phyloP scores from a whole-genome alignment of 1,140 invertebrate genomes.

The Trissolcus basalis region DNA sequence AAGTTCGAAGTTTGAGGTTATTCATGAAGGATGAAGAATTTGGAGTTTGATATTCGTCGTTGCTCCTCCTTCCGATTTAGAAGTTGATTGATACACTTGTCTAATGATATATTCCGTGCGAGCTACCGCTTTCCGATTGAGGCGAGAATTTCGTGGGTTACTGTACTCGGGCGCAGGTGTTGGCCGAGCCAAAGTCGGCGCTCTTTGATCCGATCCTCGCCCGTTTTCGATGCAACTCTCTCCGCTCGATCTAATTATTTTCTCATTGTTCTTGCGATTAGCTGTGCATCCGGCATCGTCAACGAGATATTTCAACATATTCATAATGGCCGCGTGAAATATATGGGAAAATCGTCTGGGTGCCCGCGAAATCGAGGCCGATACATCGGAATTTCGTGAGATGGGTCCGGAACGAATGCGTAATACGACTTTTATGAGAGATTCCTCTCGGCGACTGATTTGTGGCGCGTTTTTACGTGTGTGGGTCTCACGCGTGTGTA shows the following conservation, averaged over 20 bases:
- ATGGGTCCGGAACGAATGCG: slow-evolving; percentile 73
- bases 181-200: slow-evolving; percentile 25
- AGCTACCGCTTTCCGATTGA: slow-evolving; percentile 40
- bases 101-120: slow-evolving; percentile 33
- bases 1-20: too few relatives aligned
- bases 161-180: slow-evolving; percentile 48
- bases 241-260: slow-evolving; percentile 41
- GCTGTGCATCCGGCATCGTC: slow-evolving; percentile 23
- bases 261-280: slow-evolving; percentile 31
- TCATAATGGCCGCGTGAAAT: slow-evolving; percentile 36
- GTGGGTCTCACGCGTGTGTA: slow-evolving; percentile 40
- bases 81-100: slow-evolving; percentile 35
- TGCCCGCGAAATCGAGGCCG: slow-evolving; percentile 28
- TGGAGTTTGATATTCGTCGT: neutral
- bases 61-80: neutral
- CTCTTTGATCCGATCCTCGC: slow-evolving; percentile 49
- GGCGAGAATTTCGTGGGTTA: slow-evolving; percentile 51
- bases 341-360: slow-evolving; percentile 33
- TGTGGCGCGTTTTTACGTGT: slow-evolving; percentile 66
- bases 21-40: too few relatives aligned
- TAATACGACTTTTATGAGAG: slow-evolving; percentile 76
- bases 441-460: slow-evolving; percentile 70
- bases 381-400: slow-evolving; percentile 66
- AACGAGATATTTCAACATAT: slow-evolving; percentile 39
- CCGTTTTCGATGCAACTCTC: slow-evolving; percentile 32